Percentiles rank a stretch among this genome's conserved stretches.
phyloP scores from a whole-genome alignment of 1,140 invertebrate genomes.

The Caerostris darwini region DNA sequence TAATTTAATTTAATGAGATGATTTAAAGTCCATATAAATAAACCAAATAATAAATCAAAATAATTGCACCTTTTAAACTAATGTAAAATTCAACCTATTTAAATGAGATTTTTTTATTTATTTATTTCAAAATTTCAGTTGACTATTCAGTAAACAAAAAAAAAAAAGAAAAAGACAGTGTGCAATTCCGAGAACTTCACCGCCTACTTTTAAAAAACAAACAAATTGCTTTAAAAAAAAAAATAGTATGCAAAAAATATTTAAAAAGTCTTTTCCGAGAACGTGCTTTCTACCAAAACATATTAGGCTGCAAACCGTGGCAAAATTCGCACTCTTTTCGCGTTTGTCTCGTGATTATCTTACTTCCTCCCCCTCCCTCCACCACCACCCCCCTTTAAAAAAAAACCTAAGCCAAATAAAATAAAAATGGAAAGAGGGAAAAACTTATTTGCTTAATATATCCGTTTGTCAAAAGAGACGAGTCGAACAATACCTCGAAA shows the following conservation, averaged over 20 bases:
- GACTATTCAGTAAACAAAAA: neutral
- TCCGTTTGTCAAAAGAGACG: conserved; percentile 46
- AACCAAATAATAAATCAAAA: too few species aligned
- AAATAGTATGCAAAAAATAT: neutral
- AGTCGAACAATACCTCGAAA: neutral
- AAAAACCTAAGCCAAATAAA: conserved; percentile 22
- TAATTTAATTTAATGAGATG: too few species aligned
- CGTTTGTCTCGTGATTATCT: conserved; percentile 38
- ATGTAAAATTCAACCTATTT: too few species aligned
- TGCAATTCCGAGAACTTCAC: neutral
- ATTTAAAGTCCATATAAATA: too few species aligned
- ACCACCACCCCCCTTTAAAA: neutral
- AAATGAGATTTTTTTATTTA: too few species aligned
- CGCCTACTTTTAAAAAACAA: neutral
- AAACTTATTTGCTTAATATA: conserved; percentile 54
- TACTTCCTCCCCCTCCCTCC: too few species aligned
- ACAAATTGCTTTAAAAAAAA: neutral
- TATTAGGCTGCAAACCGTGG: conserved; percentile 36
- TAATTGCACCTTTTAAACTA: too few species aligned
- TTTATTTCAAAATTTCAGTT: too few species aligned
- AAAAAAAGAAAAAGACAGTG: neutral
- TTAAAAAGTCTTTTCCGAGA: conserved; percentile 1
- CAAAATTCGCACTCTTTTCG: conserved; percentile 40
- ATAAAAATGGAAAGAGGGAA: conserved; percentile 1
- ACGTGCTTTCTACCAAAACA: conserved; percentile 26